Base-by-base conservation (phyloP, 1,140 invertebrate genomes). In the Aporrectodea caliginosa region DNA sequence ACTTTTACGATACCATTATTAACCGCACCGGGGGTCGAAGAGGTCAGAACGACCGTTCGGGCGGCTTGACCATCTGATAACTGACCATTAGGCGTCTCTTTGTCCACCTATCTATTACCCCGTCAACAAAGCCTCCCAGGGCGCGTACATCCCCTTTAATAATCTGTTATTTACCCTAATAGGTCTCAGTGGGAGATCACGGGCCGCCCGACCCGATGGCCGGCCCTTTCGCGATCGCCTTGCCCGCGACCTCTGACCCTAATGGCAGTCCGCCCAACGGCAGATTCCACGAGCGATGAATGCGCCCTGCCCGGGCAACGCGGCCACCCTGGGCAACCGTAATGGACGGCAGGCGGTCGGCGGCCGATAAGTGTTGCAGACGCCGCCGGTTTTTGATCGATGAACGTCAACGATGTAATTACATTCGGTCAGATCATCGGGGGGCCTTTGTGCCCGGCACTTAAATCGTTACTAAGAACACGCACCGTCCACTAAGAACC, bases 151-250 rank as follows among this genome's bases (percentile, higher is more conserved):
- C 43, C 43, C 43, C 43, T 58, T 58, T 58, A 58, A 58, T 58
- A 58, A 58, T 58, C 43, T 58, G 43, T 58, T 58, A 58, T 58
- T 58, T 58, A 58, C 43, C 43, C 22, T 58, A 58, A 58, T 58
- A 22, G 43, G 43, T 22, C 43, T 58, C 43, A 58, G 43, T 22
- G 43, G 43, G 43, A 58, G 43, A 58, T 58, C 43, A 58, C 43
- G 22, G 43, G 43, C 22, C 22, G 43, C 43, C 43, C 22, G 43
- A 58, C 43, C 43, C 22, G 6, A 12, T 58, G 43, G 22, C 43
- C 43, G 43, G 6, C 43, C 22, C 43, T 58, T 58, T 58, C 43
- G 6, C 43, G 6, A 22, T 22, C 6, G 43, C 6, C 43, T 22
- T 58, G 6, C 6, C 43, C 43, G 6, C 43, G 43, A 58, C 43